phyloP scores from a whole-genome alignment of 2,888 invertebrate genomes.

The Troides oblongomaculatus region DNA sequence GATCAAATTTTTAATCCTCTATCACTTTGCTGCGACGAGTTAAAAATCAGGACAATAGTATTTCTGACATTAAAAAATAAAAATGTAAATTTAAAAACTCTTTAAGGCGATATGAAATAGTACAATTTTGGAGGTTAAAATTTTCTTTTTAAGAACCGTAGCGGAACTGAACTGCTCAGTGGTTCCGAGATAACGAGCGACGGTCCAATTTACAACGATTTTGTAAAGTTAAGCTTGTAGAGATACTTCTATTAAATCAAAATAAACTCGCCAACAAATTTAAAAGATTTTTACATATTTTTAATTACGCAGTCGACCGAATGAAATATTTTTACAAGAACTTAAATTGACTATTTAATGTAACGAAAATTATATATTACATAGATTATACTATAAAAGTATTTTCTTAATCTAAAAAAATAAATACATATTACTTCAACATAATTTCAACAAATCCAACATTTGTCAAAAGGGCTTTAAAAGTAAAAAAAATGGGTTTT shows the following conservation, averaged over 20 bases:
- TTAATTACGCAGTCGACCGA: background rate
- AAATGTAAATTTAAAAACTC: background rate
- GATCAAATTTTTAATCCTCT: background rate
- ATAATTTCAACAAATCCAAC: too few species aligned
- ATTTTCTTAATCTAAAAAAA: too few species aligned
- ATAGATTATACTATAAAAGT: too few species aligned
- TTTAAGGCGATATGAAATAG: background rate
- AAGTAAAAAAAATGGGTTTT: too few species aligned
- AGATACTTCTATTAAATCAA: conserved; percentile 11
- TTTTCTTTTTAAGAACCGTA: background rate
- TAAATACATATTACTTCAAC: too few species aligned
- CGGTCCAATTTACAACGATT: conserved; percentile 20
- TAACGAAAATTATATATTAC: background rate
- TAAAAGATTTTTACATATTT: background rate
- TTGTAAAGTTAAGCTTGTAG: conserved; percentile 7
- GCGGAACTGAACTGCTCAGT: conserved; percentile 9
- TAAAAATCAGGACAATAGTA: background rate
- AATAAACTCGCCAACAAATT: background rate
- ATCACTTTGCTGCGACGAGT: background rate
- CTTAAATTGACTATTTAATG: background rate
- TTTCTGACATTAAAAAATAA: background rate
- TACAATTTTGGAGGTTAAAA: conserved; percentile 1
- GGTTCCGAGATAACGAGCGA: conserved; percentile 24
- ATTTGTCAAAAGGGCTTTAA: too few species aligned
- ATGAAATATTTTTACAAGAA: background rate